Evolutionary conservation across 2,888 invertebrate genomes (phyloP).

Genomic region (Apamea anceps): DNA sequence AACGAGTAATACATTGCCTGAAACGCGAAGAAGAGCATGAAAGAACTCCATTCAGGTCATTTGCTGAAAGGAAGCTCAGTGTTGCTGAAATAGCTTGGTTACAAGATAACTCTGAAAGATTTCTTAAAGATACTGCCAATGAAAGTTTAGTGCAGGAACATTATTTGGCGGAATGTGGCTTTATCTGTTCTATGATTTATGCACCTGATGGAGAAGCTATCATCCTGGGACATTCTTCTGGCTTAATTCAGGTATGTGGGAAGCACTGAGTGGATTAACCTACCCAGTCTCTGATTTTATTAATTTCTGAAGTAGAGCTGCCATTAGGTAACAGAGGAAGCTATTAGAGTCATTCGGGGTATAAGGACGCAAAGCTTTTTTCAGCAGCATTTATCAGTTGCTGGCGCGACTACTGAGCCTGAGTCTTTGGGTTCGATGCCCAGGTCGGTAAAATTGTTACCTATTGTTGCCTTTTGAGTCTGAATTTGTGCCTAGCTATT

Average conservation of each 20-base stretch:
- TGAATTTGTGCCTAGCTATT: not conserved
- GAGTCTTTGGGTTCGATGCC: not conserved
- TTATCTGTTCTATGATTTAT: conserved; percentile 80
- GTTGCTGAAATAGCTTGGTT: conserved; percentile 74
- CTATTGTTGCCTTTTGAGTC: not conserved
- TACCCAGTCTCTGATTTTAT: not conserved
- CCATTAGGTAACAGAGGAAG: not conserved
- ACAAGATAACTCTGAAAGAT: conserved; percentile 78
- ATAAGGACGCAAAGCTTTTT: not conserved
- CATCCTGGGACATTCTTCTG: conserved; percentile 87
- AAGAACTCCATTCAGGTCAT: conserved; percentile 74
- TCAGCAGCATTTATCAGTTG: not conserved
- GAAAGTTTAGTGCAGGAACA: conserved; percentile 67
- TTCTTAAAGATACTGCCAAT: conserved; percentile 79
- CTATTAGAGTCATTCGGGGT: not conserved
- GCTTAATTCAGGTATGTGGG: conserved; percentile 87
- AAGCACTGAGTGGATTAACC: not conserved
- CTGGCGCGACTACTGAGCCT: too few relatives aligned
- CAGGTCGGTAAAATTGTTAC: not conserved
- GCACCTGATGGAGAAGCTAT: conserved; percentile 83
- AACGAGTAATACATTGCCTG: conserved; percentile 76
- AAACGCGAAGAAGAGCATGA: conserved; percentile 67
- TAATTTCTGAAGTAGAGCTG: not conserved
- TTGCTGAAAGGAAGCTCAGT: conserved; percentile 73
- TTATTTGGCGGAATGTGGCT: conserved; percentile 80